A percentile compares a stretch with the other conserved stretches of the same genome.
Conservation (phyloP, 2,888 invertebrate genomes). For the Psylliodes chrysocephalus region DNA sequence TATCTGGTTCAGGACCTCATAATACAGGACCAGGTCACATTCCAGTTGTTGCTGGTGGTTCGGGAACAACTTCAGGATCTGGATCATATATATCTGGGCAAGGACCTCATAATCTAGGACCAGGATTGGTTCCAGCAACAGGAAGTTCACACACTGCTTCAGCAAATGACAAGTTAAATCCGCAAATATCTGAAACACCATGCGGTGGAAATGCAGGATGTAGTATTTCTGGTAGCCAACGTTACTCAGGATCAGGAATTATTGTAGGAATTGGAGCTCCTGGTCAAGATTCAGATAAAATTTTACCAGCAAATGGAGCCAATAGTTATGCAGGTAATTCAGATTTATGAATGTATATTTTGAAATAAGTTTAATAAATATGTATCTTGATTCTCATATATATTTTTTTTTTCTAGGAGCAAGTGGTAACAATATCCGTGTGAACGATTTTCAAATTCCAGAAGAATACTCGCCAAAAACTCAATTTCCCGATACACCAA, state of each 20-base stretch:
- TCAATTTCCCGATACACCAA: background rate
- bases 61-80: constrained; percentile 5
- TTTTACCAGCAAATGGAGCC: background rate
- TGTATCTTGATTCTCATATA: too few species aligned
- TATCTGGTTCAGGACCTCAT: background rate
- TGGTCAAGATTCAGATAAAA: background rate
- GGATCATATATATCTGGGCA: background rate
- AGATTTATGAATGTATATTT: too few species aligned
- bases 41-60: background rate
- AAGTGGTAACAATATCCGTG: background rate
- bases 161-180: background rate
- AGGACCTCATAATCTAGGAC: background rate
- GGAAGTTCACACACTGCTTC: constrained; percentile 7
- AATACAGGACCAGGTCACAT: background rate
- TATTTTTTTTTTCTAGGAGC: background rate
- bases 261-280: background rate
- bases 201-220: background rate
- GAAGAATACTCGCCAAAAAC: background rate
- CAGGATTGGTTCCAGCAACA: background rate
- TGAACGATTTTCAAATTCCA: constrained; percentile 25
- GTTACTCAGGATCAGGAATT: background rate
- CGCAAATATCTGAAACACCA: background rate
- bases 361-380: too few species aligned
- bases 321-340: background rate
- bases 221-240: background rate